Evolutionary conservation across 1,140 invertebrate species (phyloP).

Genomic region (Pogonus chalceus): DNA sequence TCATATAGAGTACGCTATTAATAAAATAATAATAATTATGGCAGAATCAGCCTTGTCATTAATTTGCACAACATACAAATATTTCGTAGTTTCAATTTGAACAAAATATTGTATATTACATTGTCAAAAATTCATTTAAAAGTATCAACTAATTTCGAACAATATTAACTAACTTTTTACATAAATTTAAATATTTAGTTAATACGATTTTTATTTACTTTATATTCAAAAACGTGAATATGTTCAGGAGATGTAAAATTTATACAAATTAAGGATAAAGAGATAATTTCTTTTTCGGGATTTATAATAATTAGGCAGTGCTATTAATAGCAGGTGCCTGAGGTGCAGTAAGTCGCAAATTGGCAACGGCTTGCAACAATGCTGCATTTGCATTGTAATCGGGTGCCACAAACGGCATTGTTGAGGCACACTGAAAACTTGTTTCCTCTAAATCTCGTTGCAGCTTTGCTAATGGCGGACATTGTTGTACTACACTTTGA

Average conservation of each 20-base stretch:
- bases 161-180: too few relatives aligned
- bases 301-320: slow-evolving; percentile 27
- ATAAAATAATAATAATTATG: background rate
- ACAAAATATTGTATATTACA: too few relatives aligned
- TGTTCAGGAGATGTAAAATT: too few relatives aligned
- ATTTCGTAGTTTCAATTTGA: too few relatives aligned
- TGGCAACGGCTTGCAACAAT: slow-evolving; percentile 24
- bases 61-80: background rate
- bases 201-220: too few relatives aligned
- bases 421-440: slow-evolving; percentile 34
- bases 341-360: slow-evolving; percentile 22
- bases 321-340: slow-evolving; percentile 22
- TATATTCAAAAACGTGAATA: too few relatives aligned
- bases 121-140: too few relatives aligned
- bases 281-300: too few relatives aligned
- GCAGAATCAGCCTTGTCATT: background rate
- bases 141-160: too few relatives aligned
- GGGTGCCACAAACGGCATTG: slow-evolving; percentile 28
- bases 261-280: too few relatives aligned
- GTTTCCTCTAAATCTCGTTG: slow-evolving; percentile 36
- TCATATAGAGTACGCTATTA: background rate
- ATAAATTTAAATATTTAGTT: too few relatives aligned
- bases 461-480: slow-evolving; percentile 32
- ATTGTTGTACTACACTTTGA: slow-evolving; percentile 35
- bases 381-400: slow-evolving; percentile 34